These are phyloP conservation scores for Cataglyphis livida DNA, from an alignment of 2,888 invertebrate species.

Conservation along the genomic window DNA sequence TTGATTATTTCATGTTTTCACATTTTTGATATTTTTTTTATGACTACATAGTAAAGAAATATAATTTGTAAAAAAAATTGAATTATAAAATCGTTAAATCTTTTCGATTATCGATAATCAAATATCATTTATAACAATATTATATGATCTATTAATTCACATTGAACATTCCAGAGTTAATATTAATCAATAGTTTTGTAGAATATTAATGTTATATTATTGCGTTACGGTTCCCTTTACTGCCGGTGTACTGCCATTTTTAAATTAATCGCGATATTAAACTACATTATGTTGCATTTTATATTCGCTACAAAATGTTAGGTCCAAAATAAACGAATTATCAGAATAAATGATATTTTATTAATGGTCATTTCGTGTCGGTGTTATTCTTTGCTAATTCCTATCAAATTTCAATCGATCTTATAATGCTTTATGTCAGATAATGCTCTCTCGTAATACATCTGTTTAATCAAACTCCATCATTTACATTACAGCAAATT, in stretches of 20 bases:
- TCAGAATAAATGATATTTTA: slow-evolving; percentile 81
- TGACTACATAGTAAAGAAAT: not conserved
- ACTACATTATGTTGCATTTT: not conserved
- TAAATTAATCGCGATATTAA: slow-evolving; percentile 24
- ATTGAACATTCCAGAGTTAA: slow-evolving; percentile 23
- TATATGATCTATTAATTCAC: slow-evolving; percentile 10
- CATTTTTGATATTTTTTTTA: not conserved
- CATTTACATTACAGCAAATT: not conserved
- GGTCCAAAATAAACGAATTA: slow-evolving; percentile 74
- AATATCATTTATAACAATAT: not conserved
- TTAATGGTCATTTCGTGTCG: slow-evolving; percentile 75
- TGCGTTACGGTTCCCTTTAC: not conserved
- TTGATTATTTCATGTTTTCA: slow-evolving; percentile 18
- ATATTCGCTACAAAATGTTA: slow-evolving; percentile 33
- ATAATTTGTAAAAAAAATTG: not conserved
- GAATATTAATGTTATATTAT: not conserved
- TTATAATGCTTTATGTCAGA: not conserved
- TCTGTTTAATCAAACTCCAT: not conserved
- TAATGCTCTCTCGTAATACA: not conserved
- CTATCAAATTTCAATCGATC: slow-evolving; percentile 53
- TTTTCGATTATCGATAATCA: not conserved
- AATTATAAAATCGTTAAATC: not conserved
- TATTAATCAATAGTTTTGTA: slow-evolving; percentile 26
- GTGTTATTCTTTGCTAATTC: slow-evolving; percentile 58
- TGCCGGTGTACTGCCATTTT: slow-evolving; percentile 1